These are phyloP conservation scores for Orbicella faveolata DNA, from an alignment of 64 coral and sea anemone genomes.

Conservation along the genomic window DNA sequence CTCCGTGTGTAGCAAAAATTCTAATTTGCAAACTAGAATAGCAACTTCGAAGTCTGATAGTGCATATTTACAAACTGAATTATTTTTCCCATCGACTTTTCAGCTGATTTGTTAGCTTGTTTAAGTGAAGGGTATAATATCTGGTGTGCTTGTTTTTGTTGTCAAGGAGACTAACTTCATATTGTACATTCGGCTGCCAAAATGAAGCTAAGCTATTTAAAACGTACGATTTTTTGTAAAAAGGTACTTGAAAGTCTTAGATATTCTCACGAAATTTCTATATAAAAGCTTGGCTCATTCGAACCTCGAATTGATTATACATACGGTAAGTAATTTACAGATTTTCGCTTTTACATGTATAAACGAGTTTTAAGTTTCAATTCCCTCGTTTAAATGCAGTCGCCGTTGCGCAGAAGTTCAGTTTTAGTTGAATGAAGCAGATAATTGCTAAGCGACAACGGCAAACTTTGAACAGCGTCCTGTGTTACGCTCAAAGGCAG, in stretches of 20 bases:
- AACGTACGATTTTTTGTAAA: background rate
- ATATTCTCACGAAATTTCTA: slow-evolving; percentile 27
- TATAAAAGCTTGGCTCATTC: background rate
- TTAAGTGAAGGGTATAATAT: background rate
- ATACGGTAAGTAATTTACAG: too few relatives aligned
- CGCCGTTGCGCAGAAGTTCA: too few relatives aligned
- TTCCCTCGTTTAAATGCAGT: background rate
- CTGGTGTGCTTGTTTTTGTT: slow-evolving; percentile 19
- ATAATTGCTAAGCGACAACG: slow-evolving; percentile 29
- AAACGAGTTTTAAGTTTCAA: background rate
- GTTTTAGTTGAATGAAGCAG: background rate
- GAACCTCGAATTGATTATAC: background rate
- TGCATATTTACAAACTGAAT: background rate
- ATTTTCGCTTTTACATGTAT: background rate
- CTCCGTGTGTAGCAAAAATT: background rate
- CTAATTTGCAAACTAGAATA: background rate
- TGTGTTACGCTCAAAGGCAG: background rate
- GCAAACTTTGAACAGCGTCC: background rate
- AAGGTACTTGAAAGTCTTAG: background rate
- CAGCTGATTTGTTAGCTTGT: background rate
- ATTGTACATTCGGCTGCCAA: background rate
- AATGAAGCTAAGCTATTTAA: background rate
- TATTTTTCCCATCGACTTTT: background rate
- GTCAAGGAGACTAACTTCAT: slow-evolving; percentile 6
- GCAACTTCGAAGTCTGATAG: too few relatives aligned